Conservation (phyloP, 2,797 vertebrate genomes). For the Periophthalmus magnuspinnatus region DNA sequence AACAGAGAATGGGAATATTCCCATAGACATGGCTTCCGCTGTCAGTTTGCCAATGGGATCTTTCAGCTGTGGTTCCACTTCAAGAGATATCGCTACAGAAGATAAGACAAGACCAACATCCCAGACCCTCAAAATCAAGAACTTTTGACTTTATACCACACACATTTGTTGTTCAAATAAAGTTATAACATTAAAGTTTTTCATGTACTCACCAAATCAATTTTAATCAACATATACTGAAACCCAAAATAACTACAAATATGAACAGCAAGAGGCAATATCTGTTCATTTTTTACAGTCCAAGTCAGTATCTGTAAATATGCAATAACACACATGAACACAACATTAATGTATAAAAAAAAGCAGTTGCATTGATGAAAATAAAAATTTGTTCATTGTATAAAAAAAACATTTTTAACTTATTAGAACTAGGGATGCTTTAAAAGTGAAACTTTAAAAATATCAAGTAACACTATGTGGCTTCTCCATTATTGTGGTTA, state of each 20-base stretch:
- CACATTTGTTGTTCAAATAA: no score
- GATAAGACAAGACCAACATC: conserved; percentile 66
- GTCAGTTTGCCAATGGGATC: conserved; percentile 97
- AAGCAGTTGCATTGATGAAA: not conserved
- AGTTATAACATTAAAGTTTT: conserved; percentile 52
- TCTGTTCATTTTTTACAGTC: not conserved
- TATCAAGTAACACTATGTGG: not conserved
- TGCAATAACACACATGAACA: not conserved
- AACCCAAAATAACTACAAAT: not conserved
- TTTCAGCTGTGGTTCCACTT: conserved; percentile 99
- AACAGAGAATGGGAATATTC: conserved; percentile 98
- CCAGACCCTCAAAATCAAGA: not conserved
- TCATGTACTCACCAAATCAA: not conserved
- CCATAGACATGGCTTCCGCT: conserved; percentile 95
- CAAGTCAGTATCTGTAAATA: not conserved
- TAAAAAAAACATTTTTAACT: not conserved
- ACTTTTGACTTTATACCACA: not conserved
- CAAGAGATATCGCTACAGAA: conserved; percentile 94
- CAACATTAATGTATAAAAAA: not conserved
- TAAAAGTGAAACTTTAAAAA: not conserved
- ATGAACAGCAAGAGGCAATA: not conserved
- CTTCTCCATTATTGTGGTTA: conserved; percentile 33
- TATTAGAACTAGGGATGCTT: no score
- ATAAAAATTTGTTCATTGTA: not conserved
- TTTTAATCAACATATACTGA: not conserved